phyloP scores from a whole-genome alignment of 2,797 vertebrate species.

The Sebastes vulpes region DNA sequence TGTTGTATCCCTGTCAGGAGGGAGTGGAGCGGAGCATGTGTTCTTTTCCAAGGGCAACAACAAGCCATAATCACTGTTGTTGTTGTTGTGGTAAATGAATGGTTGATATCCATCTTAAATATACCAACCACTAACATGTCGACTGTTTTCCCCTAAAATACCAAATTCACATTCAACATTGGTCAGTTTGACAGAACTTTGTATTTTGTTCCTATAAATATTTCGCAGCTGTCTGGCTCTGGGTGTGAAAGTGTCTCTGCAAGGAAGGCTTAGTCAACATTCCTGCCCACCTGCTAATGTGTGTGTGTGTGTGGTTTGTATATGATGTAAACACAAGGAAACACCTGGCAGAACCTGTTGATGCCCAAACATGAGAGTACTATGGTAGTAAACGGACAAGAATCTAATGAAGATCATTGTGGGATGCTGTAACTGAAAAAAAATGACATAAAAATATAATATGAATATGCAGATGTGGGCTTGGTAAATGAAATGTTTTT shows the following conservation, averaged over 20 bases:
- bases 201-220: neutral
- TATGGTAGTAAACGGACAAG: neutral
- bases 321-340: neutral
- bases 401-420: neutral
- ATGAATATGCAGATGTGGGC: neutral
- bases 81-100: neutral
- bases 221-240: neutral
- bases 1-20: neutral
- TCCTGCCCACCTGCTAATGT: constrained; percentile 34
- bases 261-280: constrained; percentile 17
- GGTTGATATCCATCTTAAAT: neutral
- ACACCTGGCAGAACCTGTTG: neutral
- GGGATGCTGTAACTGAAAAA: neutral
- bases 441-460: neutral
- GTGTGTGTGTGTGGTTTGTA: constrained; percentile 30
- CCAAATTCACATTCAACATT: neutral
- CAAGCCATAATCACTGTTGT: neutral
- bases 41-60: neutral
- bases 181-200: neutral
- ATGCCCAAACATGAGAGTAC: neutral
- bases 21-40: neutral
- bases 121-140: neutral
- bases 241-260: constrained; percentile 17
- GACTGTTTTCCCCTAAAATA: neutral
- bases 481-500: neutral